Conservation (phyloP, 2,888 invertebrate genomes). For the Alloscopus bannaensis region DNA sequence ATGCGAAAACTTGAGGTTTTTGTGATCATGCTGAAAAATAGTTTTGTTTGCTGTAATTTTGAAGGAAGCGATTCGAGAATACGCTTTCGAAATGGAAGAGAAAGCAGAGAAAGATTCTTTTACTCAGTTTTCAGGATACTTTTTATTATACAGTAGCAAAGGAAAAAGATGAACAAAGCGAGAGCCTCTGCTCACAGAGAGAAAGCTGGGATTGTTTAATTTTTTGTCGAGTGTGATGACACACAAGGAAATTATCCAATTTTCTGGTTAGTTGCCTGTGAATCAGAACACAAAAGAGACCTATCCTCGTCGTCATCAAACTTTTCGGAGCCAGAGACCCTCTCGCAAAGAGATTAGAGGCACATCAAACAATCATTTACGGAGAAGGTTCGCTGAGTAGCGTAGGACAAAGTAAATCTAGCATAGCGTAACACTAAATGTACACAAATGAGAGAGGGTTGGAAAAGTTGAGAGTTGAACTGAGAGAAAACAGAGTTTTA, state of each 20-base stretch:
- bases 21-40: too few relatives aligned
- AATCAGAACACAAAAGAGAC: slow-evolving; percentile 58
- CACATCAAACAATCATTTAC: slow-evolving; percentile 21
- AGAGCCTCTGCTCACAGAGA: too few relatives aligned
- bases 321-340: background rate
- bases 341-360: slow-evolving; percentile 35
- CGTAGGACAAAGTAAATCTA: slow-evolving; percentile 15
- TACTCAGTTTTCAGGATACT: background rate
- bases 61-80: too few relatives aligned
- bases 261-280: slow-evolving; percentile 69
- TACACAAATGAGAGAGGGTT: background rate
- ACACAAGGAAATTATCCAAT: slow-evolving; percentile 71
- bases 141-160: too few relatives aligned
- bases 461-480: slow-evolving; percentile 36
- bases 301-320: slow-evolving; percentile 9
- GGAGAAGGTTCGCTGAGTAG: slow-evolving; percentile 10
- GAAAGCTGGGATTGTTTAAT: slow-evolving; percentile 54
- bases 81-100: slow-evolving; percentile 3
- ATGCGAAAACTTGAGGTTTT: too few relatives aligned
- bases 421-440: slow-evolving; percentile 5
- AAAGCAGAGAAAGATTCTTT: slow-evolving; percentile 14
- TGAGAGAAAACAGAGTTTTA: slow-evolving; percentile 37
- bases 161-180: slow-evolving; percentile 18
- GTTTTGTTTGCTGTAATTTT: too few relatives aligned
- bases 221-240: slow-evolving; percentile 62